A percentile compares a stretch with the other conserved stretches of the same genome.
Conservation (phyloP, 1,140 invertebrate species). For the Prorops nasuta region DNA sequence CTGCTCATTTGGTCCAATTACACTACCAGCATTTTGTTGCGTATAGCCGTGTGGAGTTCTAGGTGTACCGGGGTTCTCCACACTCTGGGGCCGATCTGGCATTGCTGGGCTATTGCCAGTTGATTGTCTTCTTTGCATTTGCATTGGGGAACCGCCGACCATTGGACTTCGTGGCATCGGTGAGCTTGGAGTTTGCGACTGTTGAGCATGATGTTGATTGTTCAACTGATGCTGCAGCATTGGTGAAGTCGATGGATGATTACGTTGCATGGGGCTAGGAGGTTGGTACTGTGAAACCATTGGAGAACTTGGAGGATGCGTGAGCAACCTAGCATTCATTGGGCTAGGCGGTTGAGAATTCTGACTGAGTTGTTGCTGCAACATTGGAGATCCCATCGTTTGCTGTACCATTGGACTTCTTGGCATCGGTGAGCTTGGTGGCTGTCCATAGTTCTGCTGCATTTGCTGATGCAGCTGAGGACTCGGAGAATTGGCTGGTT, state of each 20-base stretch:
- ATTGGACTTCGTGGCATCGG: constrained; percentile 61
- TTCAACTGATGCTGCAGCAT: constrained; percentile 51
- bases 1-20: constrained; percentile 42
- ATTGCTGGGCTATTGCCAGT: constrained; percentile 60
- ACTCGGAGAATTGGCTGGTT: constrained; percentile 58
- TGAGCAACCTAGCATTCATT: constrained; percentile 44
- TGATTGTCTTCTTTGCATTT: constrained; percentile 57
- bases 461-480: constrained; percentile 60
- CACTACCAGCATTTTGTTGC: constrained; percentile 31
- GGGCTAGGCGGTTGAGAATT: constrained; percentile 53
- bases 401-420: constrained; percentile 64
- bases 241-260: constrained; percentile 50
- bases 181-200: constrained; percentile 49
- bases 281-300: constrained; percentile 53
- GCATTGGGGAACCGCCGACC: constrained; percentile 58
- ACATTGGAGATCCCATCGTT: constrained; percentile 59
- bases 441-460: constrained; percentile 57
- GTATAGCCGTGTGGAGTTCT: constrained; percentile 51
- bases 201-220: constrained; percentile 43
- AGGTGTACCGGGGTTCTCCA: constrained; percentile 61
- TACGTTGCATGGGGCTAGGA: constrained; percentile 51
- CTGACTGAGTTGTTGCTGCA: constrained; percentile 52
- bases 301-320: constrained; percentile 50
- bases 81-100: constrained; percentile 60
- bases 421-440: constrained; percentile 65